phyloP scores from a whole-genome alignment of 1,140 invertebrate genomes.

The Bilobella aurantiaca region DNA sequence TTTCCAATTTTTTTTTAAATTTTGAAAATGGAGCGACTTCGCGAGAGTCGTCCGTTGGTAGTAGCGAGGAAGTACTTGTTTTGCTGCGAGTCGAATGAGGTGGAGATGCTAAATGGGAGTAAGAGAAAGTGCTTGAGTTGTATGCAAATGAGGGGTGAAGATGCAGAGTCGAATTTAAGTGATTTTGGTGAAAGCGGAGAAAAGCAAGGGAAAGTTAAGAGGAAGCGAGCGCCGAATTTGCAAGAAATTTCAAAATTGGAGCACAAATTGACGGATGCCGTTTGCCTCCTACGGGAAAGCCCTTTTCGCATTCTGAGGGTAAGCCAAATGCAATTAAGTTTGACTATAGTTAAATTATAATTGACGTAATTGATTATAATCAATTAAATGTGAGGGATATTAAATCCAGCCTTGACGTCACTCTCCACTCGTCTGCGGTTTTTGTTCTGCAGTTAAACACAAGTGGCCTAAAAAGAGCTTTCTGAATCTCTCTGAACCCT shows the following conservation, averaged over 20 bases:
- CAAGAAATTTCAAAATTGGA: background rate
- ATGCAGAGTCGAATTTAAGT: background rate
- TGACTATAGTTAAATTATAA: too few species aligned
- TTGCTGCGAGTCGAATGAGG: slow-evolving; percentile 7
- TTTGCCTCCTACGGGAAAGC: slow-evolving; percentile 53
- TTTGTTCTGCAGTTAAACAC: too few species aligned
- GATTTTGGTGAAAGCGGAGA: background rate
- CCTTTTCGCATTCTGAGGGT: slow-evolving; percentile 56
- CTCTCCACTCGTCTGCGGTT: too few species aligned
- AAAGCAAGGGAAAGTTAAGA: background rate
- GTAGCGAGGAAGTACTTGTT: slow-evolving; percentile 7
- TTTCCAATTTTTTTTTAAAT: too few species aligned
- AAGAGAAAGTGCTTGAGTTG: background rate
- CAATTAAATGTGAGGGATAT: too few species aligned
- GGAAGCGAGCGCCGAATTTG: background rate
- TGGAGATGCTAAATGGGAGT: background rate
- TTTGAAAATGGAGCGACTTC: too few species aligned
- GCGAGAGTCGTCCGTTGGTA: too few species aligned
- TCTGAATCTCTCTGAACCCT: too few species aligned
- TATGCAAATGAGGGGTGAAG: background rate
- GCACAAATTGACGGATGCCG: slow-evolving; percentile 39
- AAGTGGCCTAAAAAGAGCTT: too few species aligned
- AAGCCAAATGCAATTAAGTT: slow-evolving; percentile 37
- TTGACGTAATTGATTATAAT: too few species aligned
- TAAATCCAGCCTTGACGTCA: too few species aligned